Evolutionary conservation across 2,113 vertebrate species (phyloP), one percentile per base, ranked within the genome.

Genomic region (Eleginops maclovinus): DNA sequence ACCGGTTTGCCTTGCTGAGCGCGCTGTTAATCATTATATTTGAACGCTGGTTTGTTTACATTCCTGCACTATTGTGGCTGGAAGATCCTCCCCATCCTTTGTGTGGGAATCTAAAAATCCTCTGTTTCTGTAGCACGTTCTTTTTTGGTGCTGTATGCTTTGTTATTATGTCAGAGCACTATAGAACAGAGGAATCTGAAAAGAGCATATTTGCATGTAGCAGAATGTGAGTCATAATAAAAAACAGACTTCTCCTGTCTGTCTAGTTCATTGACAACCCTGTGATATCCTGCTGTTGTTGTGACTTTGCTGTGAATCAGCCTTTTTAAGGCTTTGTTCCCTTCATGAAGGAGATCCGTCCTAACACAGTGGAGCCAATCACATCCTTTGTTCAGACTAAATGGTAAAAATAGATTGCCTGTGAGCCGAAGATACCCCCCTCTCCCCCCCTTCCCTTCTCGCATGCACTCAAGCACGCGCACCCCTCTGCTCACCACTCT

Each of bases 341-440:
- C 72, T 16, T 61, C 79, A 72, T 89, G 85, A 72, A 84, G 80
- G 72, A 84, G 88, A 90, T 86, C 82, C 43, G 78, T 88, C 77
- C 77, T 80, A 80, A 83, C 72, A 84, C 80, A 77, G 81, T 64
- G 55, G 85, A 86, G 77, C 88, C 83, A 90, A 92, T 93, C 89
- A 92, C 85, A 77, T 83, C 84, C 87, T 93, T 92, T 92, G 84
- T 90, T 91, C 85, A 77, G 75, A 84, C 91, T 92, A 92, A 93
- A 91, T 89, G 89, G 91, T 93, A 93, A 93, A 93, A 93, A 92
- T 91, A 93, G 93, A 91, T 91, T 87, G 88, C 85, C 79, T 90
- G 70, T 81, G 86, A 84, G 88, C 79, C 82, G 84, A 85, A 89
- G 81, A 74, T 79, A 47, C 73, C 68, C 85, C 82, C 77, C 40